A percentile compares a stretch with the other conserved stretches of the same genome.
phyloP scores from a whole-genome alignment of 2,797 vertebrate species.

The Denticeps clupeoides region DNA sequence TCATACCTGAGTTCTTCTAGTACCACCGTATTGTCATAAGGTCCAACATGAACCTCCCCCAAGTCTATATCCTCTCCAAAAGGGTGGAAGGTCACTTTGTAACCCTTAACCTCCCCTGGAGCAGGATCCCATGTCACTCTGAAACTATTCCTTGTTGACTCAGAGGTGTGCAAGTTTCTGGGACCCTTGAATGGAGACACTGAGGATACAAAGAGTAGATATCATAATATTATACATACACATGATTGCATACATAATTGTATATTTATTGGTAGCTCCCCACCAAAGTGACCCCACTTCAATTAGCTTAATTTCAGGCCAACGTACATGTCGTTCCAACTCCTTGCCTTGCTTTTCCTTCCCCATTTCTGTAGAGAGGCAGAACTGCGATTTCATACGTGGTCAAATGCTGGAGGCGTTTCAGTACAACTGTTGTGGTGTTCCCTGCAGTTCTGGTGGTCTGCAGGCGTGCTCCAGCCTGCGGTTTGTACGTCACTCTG shows the following conservation, averaged over 20 bases:
- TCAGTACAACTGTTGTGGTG: conserved; percentile 67
- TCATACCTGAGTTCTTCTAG: conserved; percentile 93
- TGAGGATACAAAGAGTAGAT: conserved; percentile 29
- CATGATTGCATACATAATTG: not conserved
- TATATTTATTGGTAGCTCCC: no score
- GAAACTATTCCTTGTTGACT: conserved; percentile 88
- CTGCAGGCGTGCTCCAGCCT: conserved; percentile 69
- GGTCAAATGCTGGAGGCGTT: conserved; percentile 74
- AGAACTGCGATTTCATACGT: conserved; percentile 82
- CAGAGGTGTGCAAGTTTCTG: conserved; percentile 89
- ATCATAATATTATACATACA: not conserved
- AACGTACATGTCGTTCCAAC: conserved; percentile 84
- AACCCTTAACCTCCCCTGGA: conserved; percentile 83
- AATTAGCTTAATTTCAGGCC: conserved; percentile 8
- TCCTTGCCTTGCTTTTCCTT: conserved; percentile 83
- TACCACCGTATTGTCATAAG: conserved; percentile 93
- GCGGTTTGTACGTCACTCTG: conserved; percentile 78
- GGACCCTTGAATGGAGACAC: conserved; percentile 85
- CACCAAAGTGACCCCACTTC: not conserved
- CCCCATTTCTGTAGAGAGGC: conserved; percentile 80
- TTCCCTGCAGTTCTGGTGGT: conserved; percentile 73
- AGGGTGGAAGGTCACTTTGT: conserved; percentile 90
- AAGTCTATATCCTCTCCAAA: conserved; percentile 64
- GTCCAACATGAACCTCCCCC: conserved; percentile 77
- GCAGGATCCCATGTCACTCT: conserved; percentile 92